A percentile compares a stretch with the other conserved stretches of the same genome.
Conservation (phyloP, 2,113 vertebrate species). For the Hemicordylus capensis region DNA sequence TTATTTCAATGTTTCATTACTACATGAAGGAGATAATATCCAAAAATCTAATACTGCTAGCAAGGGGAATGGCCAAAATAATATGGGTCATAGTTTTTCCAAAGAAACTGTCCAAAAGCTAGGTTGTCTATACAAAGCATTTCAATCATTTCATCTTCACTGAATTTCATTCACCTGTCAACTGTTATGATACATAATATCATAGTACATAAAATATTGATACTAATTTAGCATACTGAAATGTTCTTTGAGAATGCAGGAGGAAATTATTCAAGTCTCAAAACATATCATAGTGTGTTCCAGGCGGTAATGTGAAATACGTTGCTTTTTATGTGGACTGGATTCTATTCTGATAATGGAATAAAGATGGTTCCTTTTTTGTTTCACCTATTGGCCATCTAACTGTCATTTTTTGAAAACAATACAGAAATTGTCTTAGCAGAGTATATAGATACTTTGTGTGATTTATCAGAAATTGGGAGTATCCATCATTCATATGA, state of each 20-base stretch:
- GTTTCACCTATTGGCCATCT: neutral
- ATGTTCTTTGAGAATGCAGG: neutral
- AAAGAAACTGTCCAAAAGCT: neutral
- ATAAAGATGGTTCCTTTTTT: neutral
- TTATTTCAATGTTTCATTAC: neutral
- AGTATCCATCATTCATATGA: neutral
- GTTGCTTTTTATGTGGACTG: neutral
- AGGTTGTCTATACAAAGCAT: neutral
- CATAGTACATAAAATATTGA: neutral
- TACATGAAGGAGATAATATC: neutral
- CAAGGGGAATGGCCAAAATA: neutral
- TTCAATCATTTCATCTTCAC: neutral
- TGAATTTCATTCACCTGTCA: conserved; percentile 1
- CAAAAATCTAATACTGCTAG: neutral
- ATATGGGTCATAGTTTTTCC: neutral
- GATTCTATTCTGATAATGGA: neutral
- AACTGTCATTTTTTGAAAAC: neutral
- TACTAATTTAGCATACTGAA: neutral
- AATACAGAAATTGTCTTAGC: neutral
- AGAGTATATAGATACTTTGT: neutral
- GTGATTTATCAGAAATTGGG: neutral
- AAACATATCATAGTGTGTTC: neutral
- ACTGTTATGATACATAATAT: neutral
- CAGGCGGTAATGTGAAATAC: neutral
- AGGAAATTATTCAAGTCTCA: neutral